Percentiles rank a stretch among this genome's conserved stretches.
These are phyloP conservation scores for Haemorhous mexicanus DNA, from an alignment of 2,113 vertebrate species.

Conservation along the genomic window DNA sequence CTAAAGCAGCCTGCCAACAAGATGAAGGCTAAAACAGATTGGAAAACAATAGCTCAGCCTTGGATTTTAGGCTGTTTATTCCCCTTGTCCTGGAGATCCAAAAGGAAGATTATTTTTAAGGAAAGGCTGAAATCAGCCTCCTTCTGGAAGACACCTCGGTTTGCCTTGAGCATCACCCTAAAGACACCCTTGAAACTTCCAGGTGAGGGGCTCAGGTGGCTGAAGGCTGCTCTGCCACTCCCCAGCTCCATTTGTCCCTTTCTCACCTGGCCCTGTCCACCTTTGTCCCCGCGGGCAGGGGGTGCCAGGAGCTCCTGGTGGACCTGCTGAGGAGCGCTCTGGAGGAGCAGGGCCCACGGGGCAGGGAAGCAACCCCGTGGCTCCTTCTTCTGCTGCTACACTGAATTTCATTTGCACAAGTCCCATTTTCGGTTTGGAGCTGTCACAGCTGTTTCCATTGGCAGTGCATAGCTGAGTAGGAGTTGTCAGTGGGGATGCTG, in stretches of 20 bases:
- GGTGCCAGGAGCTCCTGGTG: fast-evolving
- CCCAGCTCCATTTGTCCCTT: not conserved
- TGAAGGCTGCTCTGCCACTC: not conserved
- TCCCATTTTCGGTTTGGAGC: conserved; percentile 57
- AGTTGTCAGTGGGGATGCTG: conserved; percentile 63
- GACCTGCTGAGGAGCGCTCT: not conserved
- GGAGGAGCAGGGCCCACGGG: not conserved
- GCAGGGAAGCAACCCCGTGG: conserved; percentile 17
- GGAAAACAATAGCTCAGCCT: conserved; percentile 76
- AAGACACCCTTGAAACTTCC: not conserved
- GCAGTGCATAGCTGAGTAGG: conserved; percentile 61
- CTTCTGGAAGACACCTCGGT: not conserved
- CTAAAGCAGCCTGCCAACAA: conserved; percentile 80
- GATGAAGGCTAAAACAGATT: conserved; percentile 82
- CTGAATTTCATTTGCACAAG: conserved; percentile 63
- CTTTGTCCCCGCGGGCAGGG: not conserved
- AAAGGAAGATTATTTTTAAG: conserved; percentile 32
- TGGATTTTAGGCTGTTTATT: conserved; percentile 66
- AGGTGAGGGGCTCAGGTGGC: not conserved
- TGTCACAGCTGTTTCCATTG: conserved; percentile 66
- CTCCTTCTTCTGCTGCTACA: conserved; percentile 32
- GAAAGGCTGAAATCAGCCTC: not conserved
- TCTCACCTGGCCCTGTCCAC: not conserved
- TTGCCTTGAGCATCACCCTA: not conserved
- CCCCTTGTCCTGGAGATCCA: conserved; percentile 69